Conservation (phyloP, 2,113 vertebrate genomes). For the Centropus bengalensis region DNA sequence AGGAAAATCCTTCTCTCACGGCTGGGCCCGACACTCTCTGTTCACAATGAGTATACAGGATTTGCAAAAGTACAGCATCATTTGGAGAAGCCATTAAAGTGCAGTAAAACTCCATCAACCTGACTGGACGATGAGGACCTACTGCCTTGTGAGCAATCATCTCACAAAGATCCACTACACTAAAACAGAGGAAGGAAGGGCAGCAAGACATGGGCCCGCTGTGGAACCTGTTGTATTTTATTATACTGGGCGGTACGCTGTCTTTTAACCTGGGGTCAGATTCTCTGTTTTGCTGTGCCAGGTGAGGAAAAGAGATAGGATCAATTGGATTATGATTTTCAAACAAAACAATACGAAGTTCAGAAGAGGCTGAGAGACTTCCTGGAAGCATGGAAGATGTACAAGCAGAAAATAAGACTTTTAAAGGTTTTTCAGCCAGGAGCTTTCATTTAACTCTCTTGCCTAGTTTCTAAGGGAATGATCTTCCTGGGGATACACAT, state of each 20-base stretch:
- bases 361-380: neutral
- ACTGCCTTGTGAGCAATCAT: neutral
- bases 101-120: neutral
- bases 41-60: neutral
- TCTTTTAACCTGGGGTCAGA: neutral
- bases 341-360: neutral
- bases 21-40: neutral
- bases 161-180: neutral
- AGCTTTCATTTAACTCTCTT: neutral
- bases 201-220: neutral
- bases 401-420: neutral
- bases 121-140: neutral
- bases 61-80: neutral
- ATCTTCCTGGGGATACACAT: neutral
- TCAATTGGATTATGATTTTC: neutral
- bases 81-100: neutral
- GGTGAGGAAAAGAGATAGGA: neutral
- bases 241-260: neutral
- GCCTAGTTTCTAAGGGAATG: neutral
- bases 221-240: neutral
- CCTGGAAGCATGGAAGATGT: neutral
- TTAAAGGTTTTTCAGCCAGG: neutral
- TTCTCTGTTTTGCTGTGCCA: neutral
- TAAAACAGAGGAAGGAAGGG: neutral
- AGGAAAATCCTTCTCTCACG: neutral